These are phyloP conservation scores for Tillus elongatus DNA, from an alignment of 2,888 invertebrate species.

Conservation along the genomic window DNA sequence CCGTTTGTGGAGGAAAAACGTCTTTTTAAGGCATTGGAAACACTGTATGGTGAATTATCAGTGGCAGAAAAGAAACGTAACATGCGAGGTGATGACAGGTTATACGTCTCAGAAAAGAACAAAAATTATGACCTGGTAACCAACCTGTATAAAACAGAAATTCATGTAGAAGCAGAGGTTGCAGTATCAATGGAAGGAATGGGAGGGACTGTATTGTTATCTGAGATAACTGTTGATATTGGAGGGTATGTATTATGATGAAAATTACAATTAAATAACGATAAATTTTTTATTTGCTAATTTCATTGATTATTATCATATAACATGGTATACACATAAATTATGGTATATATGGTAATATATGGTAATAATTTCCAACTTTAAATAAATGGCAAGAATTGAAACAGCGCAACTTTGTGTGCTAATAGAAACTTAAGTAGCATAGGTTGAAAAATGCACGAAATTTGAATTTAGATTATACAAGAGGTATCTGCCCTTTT, in stretches of 20 bases:
- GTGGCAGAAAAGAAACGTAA: slow-evolving; percentile 83
- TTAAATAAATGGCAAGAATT: no score
- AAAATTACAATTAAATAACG: background rate
- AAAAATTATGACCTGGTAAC: slow-evolving; percentile 59
- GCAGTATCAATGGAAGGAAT: slow-evolving; percentile 71
- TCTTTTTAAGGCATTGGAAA: slow-evolving; percentile 71
- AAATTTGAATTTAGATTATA: no score
- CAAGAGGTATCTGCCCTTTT: no score
- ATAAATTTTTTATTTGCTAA: background rate
- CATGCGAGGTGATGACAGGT: slow-evolving; percentile 76
- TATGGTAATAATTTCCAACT: no score
- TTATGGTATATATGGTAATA: no score
- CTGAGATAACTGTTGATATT: slow-evolving; percentile 58
- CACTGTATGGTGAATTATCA: slow-evolving; percentile 71
- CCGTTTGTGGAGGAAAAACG: slow-evolving; percentile 96
- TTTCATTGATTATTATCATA: no score
- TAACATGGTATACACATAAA: no score
- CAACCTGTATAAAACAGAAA: slow-evolving; percentile 56
- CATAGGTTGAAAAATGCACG: no score
- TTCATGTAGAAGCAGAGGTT: slow-evolving; percentile 45
- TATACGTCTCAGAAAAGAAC: slow-evolving; percentile 74
- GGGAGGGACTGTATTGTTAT: slow-evolving; percentile 66
- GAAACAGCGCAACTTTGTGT: no score
- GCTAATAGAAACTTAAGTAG: no score
- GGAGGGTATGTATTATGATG: slow-evolving; percentile 52